phyloP scores from a whole-genome alignment of 2,113 vertebrate genomes.

The Monarcha castaneiventris region DNA sequence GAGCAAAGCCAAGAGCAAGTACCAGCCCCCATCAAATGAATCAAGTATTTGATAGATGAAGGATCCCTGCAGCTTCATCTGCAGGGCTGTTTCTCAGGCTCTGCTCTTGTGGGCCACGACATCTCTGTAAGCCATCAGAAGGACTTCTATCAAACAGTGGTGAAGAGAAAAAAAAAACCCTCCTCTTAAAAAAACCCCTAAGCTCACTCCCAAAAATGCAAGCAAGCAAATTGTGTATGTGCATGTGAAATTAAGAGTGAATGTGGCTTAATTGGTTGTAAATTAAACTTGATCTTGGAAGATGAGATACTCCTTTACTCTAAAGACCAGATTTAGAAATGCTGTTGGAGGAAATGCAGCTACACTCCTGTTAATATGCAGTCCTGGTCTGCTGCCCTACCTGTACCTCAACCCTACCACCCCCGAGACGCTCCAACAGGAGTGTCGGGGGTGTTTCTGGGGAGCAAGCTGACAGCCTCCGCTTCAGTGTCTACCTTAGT shows the following conservation, averaged over 20 bases:
- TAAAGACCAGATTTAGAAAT: neutral
- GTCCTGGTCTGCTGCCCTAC: neutral
- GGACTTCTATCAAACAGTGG: neutral
- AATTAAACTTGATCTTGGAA: neutral
- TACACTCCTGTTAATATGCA: neutral
- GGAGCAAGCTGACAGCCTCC: neutral
- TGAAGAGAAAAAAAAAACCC: neutral
- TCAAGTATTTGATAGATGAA: neutral
- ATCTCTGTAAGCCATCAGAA: neutral
- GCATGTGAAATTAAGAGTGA: neutral
- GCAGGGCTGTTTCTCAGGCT: neutral
- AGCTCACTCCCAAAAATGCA: neutral
- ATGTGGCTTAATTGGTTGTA: neutral
- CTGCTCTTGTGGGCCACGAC: neutral
- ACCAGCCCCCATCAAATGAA: neutral
- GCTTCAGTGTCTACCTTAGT: neutral
- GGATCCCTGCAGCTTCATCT: neutral
- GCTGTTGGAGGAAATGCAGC: neutral
- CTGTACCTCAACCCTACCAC: rapidly evolving
- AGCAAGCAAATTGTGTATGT: neutral
- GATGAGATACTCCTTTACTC: neutral
- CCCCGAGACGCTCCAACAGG: rapidly evolving
- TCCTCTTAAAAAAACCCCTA: neutral
- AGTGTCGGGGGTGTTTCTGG: neutral
- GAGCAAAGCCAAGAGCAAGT: neutral